These are phyloP conservation scores for Anoura caudifer DNA, from an alignment of 2,113 vertebrate genomes.

Conservation along the genomic window DNA sequence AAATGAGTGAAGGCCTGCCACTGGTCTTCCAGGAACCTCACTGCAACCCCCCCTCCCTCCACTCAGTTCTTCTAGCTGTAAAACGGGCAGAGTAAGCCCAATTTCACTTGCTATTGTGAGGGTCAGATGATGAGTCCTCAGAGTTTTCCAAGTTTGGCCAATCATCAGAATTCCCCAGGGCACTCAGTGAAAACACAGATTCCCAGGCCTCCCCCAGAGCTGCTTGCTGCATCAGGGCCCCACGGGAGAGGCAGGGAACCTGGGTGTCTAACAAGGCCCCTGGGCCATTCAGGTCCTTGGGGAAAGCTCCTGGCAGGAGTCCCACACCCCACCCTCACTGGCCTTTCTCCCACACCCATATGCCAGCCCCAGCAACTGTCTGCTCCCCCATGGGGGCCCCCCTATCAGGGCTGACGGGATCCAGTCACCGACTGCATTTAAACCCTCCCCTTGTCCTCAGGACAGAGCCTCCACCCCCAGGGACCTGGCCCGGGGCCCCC, in stretches of 20 bases:
- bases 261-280: background rate
- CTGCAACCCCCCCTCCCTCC: background rate
- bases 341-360: background rate
- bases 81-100: background rate
- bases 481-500: background rate
- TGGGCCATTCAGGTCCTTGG: no score
- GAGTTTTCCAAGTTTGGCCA: background rate
- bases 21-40: background rate
- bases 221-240: background rate
- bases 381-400: background rate
- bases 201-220: background rate
- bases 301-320: background rate
- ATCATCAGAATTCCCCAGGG: background rate
- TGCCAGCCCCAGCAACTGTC: background rate
- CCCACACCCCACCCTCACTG: no score
- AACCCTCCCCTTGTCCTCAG: background rate
- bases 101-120: background rate
- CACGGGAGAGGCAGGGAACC: background rate
- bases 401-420: background rate
- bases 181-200: background rate
- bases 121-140: background rate
- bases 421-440: no score
- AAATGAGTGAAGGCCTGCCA: background rate
- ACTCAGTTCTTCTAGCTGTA: background rate
- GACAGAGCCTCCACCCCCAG: background rate